Percentiles rank a stretch among this genome's conserved stretches.
These are phyloP conservation scores for Taeniopygia guttata DNA, from an alignment of 2,797 vertebrate species.

Conservation along the genomic window DNA sequence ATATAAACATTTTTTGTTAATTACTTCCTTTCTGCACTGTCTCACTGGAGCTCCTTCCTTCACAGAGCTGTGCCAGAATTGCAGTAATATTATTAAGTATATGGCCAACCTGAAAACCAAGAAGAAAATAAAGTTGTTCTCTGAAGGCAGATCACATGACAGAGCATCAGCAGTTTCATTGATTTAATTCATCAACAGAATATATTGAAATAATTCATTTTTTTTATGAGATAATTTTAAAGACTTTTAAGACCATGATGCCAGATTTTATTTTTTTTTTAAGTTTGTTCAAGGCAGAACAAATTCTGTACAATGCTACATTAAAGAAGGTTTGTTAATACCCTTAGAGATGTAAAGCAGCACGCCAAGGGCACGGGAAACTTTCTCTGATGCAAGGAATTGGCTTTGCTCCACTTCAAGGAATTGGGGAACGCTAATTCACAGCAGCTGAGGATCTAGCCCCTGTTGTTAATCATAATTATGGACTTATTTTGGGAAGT, in stretches of 20 bases:
- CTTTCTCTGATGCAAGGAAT: not conserved
- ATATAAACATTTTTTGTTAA: not conserved
- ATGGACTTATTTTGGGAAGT: slow-evolving; percentile 38
- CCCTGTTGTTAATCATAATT: not conserved
- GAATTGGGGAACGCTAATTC: not conserved
- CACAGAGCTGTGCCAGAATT: not conserved
- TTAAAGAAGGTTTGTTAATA: not conserved
- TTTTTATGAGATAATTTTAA: not conserved
- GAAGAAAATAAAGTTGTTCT: slow-evolving; percentile 5
- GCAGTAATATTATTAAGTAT: not conserved
- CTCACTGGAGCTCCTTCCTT: not conserved
- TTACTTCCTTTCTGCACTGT: not conserved
- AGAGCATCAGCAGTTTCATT: not conserved
- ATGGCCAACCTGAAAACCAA: not conserved
- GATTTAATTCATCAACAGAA: not conserved
- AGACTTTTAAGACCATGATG: not conserved
- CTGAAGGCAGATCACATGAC: not conserved
- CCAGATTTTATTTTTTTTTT: not conserved
- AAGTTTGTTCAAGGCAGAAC: not conserved
- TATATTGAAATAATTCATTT: not conserved
- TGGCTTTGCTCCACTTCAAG: not conserved
- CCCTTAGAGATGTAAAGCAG: not conserved
- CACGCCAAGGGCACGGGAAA: not conserved
- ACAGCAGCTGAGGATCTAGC: not conserved
- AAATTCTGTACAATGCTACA: not conserved